Base-by-base conservation (phyloP, 2,888 invertebrate species). In the Diplazon laetatorius region DNA sequence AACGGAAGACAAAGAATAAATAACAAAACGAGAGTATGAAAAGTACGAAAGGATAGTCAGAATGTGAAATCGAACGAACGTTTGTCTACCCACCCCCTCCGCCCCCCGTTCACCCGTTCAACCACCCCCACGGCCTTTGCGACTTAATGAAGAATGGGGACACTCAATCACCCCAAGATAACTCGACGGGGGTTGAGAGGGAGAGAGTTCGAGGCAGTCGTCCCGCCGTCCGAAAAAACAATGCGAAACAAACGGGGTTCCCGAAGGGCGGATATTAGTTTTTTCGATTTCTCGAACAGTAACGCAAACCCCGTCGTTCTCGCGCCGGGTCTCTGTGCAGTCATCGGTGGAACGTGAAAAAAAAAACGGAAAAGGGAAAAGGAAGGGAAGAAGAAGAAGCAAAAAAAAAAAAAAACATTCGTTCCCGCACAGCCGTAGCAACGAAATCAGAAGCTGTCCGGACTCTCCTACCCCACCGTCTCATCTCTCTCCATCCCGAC, bases 201-300 rank as follows among this genome's bases (percentile, higher is more conserved):
- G n/a, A n/a, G n/a, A n/a, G n/a, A 35, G 69, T 44, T 59, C 55
- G 72, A 73, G 70, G 44, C 66, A 66, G 60, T 75, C 62, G 46
- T 68, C 68, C 30, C 71, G 79, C 80, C 88, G 89, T n/a, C n/a
- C n/a, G n/a, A n/a, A n/a, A 87, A 90, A 91, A 90, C 91, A 91
- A 90, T 91, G 85, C 90, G 89, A 90, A 90, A 91, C 90, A 90
- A 91, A 91, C 90, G 89, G 88, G 87, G 88, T 84, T n/a, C n/a
- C 84, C 87, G 71, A 85, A 87, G 86, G 87, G 85, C 90, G 90
- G 90, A 91, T 91, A 91, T 91, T 91, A 91, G 89, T 90, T 90
- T 91, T n/a, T 91, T 90, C 90, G 90, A 89, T 89, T 89, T 82
- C 85, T 87, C 86, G 84, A 82, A 77, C 83, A 85, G 85, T 80